A percentile compares a stretch with the other conserved stretches of the same genome.
These are phyloP conservation scores for Nomada ruficornis DNA, from an alignment of 2,888 invertebrate species.

Conservation along the genomic window DNA sequence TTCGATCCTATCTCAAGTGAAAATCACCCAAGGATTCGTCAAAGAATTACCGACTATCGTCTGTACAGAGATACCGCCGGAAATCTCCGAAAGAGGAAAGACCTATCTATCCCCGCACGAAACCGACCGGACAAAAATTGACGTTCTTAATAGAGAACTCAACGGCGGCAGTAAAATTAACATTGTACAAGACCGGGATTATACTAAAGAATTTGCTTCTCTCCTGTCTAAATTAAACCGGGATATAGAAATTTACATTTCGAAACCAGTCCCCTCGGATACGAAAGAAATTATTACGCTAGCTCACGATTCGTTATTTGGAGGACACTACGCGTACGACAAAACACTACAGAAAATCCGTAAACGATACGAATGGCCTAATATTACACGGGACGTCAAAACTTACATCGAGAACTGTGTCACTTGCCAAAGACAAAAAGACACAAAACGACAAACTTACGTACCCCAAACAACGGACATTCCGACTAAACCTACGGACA, in stretches of 20 bases:
- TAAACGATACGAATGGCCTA: slow-evolving; percentile 7
- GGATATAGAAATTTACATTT: too few relatives aligned
- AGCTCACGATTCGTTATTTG: slow-evolving; percentile 12
- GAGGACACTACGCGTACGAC: slow-evolving; percentile 17
- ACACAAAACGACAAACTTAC: slow-evolving; percentile 24
- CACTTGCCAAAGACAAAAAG: slow-evolving; percentile 17
- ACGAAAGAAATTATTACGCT: neutral
- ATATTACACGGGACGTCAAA: slow-evolving; percentile 20
- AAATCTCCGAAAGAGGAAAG: neutral
- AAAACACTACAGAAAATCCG: slow-evolving; percentile 18
- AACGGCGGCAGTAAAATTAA: too few relatives aligned
- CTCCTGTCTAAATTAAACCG: too few relatives aligned
- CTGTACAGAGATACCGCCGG: neutral
- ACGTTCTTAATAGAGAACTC: too few relatives aligned
- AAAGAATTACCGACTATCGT: neutral
- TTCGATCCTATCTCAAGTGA: neutral
- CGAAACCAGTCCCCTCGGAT: neutral
- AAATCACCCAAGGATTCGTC: neutral
- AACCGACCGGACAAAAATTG: neutral
- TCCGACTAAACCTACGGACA: slow-evolving; percentile 16
- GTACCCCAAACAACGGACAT: slow-evolving; percentile 17
- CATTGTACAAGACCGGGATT: too few relatives aligned
- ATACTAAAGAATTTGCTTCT: too few relatives aligned
- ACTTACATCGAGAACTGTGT: slow-evolving; percentile 1
- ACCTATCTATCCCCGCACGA: neutral